A percentile compares a stretch with the other conserved stretches of the same genome.
phyloP scores from a whole-genome alignment of 2,113 vertebrate species.

The Callorhinus ursinus region DNA sequence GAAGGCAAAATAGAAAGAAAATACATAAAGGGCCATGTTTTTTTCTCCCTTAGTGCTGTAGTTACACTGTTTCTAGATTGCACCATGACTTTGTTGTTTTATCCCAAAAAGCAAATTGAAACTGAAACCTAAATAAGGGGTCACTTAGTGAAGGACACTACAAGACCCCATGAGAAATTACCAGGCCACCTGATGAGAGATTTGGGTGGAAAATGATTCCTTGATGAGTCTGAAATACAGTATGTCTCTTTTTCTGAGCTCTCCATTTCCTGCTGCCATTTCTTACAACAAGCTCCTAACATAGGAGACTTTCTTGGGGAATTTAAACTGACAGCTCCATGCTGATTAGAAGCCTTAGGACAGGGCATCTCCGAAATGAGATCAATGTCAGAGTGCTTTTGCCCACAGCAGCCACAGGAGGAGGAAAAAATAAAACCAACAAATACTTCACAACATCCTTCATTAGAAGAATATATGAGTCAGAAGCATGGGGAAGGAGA shows the following conservation, averaged over 20 bases:
- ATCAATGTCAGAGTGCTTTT: slow-evolving; percentile 77
- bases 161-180: background rate
- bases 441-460: background rate
- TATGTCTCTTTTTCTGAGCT: slow-evolving; percentile 42
- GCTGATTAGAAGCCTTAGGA: slow-evolving; percentile 78
- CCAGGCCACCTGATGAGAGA: background rate
- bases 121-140: background rate
- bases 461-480: slow-evolving; percentile 70
- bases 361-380: slow-evolving; percentile 70
- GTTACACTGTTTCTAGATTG: background rate
- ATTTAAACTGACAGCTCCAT: slow-evolving; percentile 77
- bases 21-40: background rate
- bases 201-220: slow-evolving; percentile 53
- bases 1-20: background rate
- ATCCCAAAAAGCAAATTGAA: background rate
- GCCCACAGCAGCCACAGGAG: background rate
- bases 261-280: slow-evolving; percentile 62
- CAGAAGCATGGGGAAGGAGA: slow-evolving; percentile 48
- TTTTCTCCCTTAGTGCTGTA: background rate
- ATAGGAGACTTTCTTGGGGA: slow-evolving; percentile 75
- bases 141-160: slow-evolving; percentile 41
- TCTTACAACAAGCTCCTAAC: slow-evolving; percentile 46
- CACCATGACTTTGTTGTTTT: background rate
- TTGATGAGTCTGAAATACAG: slow-evolving; percentile 45
- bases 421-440: slow-evolving; percentile 37